Evolutionary conservation across 2,888 invertebrate genomes (phyloP).

Genomic region (Coelogynopora nodosa): DNA sequence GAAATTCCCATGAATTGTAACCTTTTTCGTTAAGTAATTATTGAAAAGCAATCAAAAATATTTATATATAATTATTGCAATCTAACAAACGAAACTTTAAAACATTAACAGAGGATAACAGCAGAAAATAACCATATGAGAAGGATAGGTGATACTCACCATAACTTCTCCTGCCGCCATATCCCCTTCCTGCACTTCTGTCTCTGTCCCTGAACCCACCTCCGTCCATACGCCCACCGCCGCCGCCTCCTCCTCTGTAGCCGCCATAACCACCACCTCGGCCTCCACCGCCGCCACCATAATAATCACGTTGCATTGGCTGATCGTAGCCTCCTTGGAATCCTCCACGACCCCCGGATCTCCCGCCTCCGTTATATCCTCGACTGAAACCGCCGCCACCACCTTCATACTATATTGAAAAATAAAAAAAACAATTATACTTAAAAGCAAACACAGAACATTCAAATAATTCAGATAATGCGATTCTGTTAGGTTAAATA

Average conservation of each 20-base stretch:
- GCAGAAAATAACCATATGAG: background rate
- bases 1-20: background rate
- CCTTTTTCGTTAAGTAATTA: too few relatives aligned
- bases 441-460: too few relatives aligned
- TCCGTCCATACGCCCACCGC: background rate
- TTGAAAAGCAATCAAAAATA: too few relatives aligned
- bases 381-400: background rate
- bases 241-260: conserved; percentile 1
- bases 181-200: conserved; percentile 15
- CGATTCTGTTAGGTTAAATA: too few relatives aligned
- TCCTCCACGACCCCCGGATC: background rate
- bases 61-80: background rate
- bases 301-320: background rate
- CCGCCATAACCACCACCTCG: background rate
- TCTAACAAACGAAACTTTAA: background rate
- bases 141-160: background rate
- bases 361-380: background rate
- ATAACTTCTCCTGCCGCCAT: background rate
- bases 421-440: background rate
- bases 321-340: background rate
- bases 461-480: too few relatives aligned
- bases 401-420: background rate
- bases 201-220: background rate
- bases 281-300: conserved; percentile 5
- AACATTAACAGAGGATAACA: background rate